Conservation (phyloP, 1,140 invertebrate species). For the Drosophila mojavensis region DNA sequence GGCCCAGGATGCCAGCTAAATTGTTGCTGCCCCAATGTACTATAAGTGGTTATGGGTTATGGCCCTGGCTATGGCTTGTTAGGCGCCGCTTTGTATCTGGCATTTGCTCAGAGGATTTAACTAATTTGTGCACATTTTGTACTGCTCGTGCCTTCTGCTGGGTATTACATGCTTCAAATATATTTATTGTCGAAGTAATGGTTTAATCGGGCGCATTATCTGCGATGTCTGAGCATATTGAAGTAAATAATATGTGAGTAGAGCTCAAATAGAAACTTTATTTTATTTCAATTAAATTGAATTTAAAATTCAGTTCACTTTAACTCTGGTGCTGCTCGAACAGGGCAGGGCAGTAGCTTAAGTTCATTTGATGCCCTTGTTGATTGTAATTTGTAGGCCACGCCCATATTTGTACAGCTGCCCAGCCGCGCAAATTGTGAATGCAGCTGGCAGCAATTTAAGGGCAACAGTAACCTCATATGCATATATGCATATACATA, state of each 20-base stretch:
- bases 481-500: not conserved
- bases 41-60: conserved; percentile 64
- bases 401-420: conserved; percentile 61
- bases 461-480: conserved; percentile 8
- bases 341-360: not conserved
- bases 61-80: conserved; percentile 29
- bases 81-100: conserved; percentile 32
- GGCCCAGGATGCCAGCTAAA: not conserved
- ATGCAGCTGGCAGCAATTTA: conserved; percentile 34
- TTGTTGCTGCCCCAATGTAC: conserved; percentile 11
- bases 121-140: conserved; percentile 76
- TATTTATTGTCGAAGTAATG: conserved; percentile 67
- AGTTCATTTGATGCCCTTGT: conserved; percentile 9
- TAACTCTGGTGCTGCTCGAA: too few species aligned
- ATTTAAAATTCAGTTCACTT: not conserved
- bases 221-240: too few species aligned
- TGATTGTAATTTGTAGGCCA: not conserved
- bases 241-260: not conserved
- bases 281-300: not conserved
- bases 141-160: conserved; percentile 31
- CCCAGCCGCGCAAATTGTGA: conserved; percentile 36
- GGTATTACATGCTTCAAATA: conserved; percentile 1
- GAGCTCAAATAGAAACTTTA: too few species aligned
- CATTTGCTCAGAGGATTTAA: conserved; percentile 45
- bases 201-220: conserved; percentile 8